These are phyloP conservation scores for Syrista parreyssii DNA, from an alignment of 2,888 invertebrate genomes.

Conservation along the genomic window DNA sequence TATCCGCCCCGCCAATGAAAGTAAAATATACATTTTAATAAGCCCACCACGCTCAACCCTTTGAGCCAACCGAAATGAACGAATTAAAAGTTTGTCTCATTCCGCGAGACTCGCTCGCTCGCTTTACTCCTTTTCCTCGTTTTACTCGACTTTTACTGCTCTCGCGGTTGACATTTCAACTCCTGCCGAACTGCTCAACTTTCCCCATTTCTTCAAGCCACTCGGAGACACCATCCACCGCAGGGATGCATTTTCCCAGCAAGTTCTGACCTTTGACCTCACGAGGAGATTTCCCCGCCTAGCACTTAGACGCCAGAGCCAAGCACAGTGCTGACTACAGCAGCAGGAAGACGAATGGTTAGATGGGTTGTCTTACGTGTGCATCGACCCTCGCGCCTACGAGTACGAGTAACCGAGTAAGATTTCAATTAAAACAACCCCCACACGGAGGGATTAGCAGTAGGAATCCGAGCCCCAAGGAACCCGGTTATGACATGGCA, in stretches of 20 bases:
- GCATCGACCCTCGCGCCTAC: slow-evolving; percentile 4
- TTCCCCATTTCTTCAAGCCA: slow-evolving; percentile 49
- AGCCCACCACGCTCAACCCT: slow-evolving; percentile 59
- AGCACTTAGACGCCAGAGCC: neutral
- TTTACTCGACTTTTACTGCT: slow-evolving; percentile 46
- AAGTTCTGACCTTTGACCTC: neutral
- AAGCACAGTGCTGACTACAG: neutral
- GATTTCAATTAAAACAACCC: slow-evolving; percentile 66
- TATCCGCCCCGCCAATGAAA: slow-evolving; percentile 21
- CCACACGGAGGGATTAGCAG: slow-evolving; percentile 61
- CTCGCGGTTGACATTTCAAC: slow-evolving; percentile 64
- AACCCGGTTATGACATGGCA: slow-evolving; percentile 65
- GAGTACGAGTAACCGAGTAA: slow-evolving; percentile 52
- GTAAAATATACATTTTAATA: slow-evolving; percentile 64
- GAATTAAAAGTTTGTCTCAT: slow-evolving; percentile 65
- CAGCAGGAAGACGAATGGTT: too few relatives aligned
- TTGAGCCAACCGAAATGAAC: slow-evolving; percentile 62
- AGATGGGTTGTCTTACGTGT: neutral
- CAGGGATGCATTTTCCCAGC: neutral
- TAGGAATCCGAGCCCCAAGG: slow-evolving; percentile 60
- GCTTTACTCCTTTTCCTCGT: slow-evolving; percentile 17
- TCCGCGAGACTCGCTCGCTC: slow-evolving; percentile 29
- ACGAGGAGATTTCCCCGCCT: neutral
- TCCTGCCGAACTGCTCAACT: slow-evolving; percentile 55
- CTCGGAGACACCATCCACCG: neutral